phyloP scores from a whole-genome alignment of 2,113 vertebrate genomes.

The Naja naja region DNA sequence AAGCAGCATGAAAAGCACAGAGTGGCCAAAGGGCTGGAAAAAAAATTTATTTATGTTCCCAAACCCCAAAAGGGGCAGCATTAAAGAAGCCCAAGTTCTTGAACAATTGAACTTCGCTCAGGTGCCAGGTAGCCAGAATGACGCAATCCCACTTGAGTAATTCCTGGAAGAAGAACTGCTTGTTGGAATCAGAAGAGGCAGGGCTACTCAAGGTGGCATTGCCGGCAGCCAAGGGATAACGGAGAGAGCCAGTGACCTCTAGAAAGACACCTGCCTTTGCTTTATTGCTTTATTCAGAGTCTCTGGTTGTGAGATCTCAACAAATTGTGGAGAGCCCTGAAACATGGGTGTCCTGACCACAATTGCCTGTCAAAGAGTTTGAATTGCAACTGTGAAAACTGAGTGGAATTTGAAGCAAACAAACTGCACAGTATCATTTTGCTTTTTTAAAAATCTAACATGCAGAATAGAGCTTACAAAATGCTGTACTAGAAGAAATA shows the following conservation, averaged over 20 bases:
- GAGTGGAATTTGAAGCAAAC: background rate
- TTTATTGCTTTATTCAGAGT: background rate
- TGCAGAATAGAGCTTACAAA: background rate
- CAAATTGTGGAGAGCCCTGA: background rate
- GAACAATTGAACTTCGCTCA: background rate
- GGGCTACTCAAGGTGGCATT: background rate
- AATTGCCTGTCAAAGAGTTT: background rate
- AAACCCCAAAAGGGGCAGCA: background rate
- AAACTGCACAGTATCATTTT: background rate
- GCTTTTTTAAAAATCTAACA: background rate
- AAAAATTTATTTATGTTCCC: background rate
- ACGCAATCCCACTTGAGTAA: background rate
- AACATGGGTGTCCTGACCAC: background rate
- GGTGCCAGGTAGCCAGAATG: background rate
- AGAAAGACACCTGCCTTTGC: background rate
- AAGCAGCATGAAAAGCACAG: background rate
- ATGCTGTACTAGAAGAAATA: background rate
- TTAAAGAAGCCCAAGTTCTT: background rate
- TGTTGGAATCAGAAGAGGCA: background rate
- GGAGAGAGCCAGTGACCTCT: background rate
- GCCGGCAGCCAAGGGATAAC: background rate
- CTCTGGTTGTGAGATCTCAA: background rate
- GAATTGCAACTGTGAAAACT: background rate
- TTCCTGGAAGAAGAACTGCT: background rate
- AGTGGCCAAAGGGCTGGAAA: background rate